Percentiles rank a stretch among this genome's conserved stretches.
These are phyloP conservation scores for Eubasilissa splendida DNA, from an alignment of 2,888 invertebrate species.

Conservation along the genomic window DNA sequence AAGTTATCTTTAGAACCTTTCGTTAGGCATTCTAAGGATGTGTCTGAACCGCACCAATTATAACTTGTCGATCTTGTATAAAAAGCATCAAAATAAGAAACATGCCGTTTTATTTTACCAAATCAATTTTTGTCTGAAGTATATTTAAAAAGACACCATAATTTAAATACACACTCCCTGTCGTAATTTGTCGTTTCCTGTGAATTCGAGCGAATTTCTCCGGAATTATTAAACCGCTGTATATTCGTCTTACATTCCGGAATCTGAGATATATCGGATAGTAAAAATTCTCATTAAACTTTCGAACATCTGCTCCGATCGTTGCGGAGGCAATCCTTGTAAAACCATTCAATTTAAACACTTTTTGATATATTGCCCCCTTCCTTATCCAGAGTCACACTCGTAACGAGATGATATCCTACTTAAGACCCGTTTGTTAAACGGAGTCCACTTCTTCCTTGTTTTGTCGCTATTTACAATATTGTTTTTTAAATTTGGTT, in stretches of 20 bases:
- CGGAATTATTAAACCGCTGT: constrained; percentile 10
- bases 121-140: too few relatives aligned
- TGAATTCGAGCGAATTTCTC: neutral
- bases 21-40: too few relatives aligned
- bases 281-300: constrained; percentile 54
- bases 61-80: too few relatives aligned
- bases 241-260: constrained; percentile 4
- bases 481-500: too few relatives aligned
- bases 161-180: too few relatives aligned
- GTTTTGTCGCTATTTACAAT: too few relatives aligned
- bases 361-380: constrained; percentile 56
- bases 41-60: too few relatives aligned
- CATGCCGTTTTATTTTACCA: too few relatives aligned
- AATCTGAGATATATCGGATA: constrained; percentile 11
- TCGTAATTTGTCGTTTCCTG: neutral
- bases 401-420: constrained; percentile 48
- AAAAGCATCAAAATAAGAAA: too few relatives aligned
- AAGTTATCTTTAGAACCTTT: too few relatives aligned
- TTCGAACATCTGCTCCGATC: constrained; percentile 53
- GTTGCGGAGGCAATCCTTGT: constrained; percentile 39
- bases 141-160: too few relatives aligned
- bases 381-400: constrained; percentile 37
- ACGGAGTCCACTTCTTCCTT: neutral
- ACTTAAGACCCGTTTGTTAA: constrained; percentile 5
- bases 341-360: constrained; percentile 55